phyloP scores from a whole-genome alignment of 2,113 vertebrate genomes.

The Capra hircus region DNA sequence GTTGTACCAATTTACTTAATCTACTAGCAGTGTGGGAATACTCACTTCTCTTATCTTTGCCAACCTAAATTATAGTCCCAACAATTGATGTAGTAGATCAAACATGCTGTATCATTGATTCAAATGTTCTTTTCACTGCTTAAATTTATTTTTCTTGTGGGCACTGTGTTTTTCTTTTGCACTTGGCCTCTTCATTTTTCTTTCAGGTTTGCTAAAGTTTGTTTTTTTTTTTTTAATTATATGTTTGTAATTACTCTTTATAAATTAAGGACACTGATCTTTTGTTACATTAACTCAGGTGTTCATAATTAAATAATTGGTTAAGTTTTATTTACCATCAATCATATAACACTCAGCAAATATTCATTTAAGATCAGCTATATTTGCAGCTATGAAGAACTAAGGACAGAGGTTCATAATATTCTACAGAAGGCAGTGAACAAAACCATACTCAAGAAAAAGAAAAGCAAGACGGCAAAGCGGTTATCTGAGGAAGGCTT shows the following conservation, averaged over 20 bases:
- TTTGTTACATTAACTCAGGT: neutral
- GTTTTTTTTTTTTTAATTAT: neutral
- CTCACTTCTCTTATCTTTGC: neutral
- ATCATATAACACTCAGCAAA: neutral
- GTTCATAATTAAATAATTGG: neutral
- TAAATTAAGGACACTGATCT: neutral
- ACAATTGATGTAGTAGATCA: neutral
- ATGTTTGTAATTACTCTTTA: neutral
- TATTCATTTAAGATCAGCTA: neutral
- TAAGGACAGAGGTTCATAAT: neutral
- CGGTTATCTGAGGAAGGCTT: rapidly evolving
- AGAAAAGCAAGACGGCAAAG: neutral
- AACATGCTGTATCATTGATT: neutral
- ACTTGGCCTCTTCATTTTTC: neutral
- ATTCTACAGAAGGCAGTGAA: neutral
- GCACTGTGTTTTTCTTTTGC: neutral
- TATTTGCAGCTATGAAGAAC: neutral
- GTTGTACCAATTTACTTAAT: neutral
- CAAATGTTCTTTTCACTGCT: neutral
- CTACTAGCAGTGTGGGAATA: neutral
- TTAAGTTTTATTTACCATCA: neutral
- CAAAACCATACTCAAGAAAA: neutral
- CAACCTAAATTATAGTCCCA: neutral
- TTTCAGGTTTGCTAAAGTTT: neutral
- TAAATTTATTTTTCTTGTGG: neutral